phyloP scores from a whole-genome alignment of 2,888 invertebrate genomes.

The Drosophila gaucha region DNA sequence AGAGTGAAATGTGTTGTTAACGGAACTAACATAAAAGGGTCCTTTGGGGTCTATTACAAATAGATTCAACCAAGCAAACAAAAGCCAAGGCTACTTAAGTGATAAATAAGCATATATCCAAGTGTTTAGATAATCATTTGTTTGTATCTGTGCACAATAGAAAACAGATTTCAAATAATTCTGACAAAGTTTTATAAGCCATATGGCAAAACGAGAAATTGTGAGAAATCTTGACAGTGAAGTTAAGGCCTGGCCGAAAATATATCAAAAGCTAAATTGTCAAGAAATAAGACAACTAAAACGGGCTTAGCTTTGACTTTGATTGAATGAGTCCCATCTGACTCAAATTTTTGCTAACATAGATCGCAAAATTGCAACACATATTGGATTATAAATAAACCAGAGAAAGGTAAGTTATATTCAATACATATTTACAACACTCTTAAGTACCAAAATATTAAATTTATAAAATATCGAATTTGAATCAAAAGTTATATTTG shows the following conservation, averaged over 20 bases:
- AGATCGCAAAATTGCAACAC: slow-evolving; percentile 7
- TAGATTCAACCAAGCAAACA: slow-evolving; percentile 28
- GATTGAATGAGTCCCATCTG: slow-evolving; percentile 25
- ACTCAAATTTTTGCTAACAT: slow-evolving; percentile 2
- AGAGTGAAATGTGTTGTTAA: slow-evolving; percentile 26
- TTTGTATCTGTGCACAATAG: slow-evolving; percentile 18
- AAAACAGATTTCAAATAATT: slow-evolving; percentile 31
- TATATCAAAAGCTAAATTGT: slow-evolving; percentile 41
- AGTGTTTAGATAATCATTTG: slow-evolving; percentile 13
- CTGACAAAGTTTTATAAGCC: slow-evolving; percentile 27
- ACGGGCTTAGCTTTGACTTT: slow-evolving; percentile 29
- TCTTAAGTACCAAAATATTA: too few species aligned
- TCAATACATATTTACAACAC: too few species aligned
- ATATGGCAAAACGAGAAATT: background rate
- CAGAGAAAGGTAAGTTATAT: slow-evolving; percentile 23
- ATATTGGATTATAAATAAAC: slow-evolving; percentile 29
- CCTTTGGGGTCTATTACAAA: slow-evolving; percentile 10
- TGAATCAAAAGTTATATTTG: too few species aligned
- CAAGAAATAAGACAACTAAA: background rate
- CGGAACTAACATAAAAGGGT: slow-evolving; percentile 31
- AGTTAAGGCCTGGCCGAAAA: slow-evolving; percentile 37
- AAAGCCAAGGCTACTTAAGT: slow-evolving; percentile 37
- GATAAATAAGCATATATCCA: slow-evolving; percentile 46
- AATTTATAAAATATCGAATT: too few species aligned
- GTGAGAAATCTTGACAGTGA: slow-evolving; percentile 55